Percentiles rank a stretch among this genome's conserved stretches.
Conservation (phyloP, 2,888 invertebrate genomes). For the Drosophila helvetica region DNA sequence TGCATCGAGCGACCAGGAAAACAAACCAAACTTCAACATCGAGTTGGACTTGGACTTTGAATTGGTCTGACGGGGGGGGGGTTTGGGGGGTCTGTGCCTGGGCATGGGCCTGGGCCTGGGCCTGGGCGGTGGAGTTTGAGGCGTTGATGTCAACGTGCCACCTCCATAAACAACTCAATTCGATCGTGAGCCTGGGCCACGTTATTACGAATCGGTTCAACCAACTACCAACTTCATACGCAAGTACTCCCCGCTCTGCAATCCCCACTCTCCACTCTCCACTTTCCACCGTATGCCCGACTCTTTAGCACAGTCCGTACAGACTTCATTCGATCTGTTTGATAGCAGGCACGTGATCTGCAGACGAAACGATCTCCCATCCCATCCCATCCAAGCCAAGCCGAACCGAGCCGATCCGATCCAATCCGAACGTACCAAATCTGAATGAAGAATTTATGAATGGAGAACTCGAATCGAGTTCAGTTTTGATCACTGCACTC, state of each 20-base stretch:
- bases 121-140: constrained; percentile 22
- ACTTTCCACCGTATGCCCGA: too few species aligned
- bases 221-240: constrained; percentile 26
- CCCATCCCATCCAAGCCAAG: constrained; percentile 14
- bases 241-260: constrained; percentile 11
- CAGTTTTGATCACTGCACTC: constrained; percentile 1
- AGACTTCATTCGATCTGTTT: constrained; percentile 7
- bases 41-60: constrained; percentile 30
- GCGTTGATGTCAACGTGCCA: constrained; percentile 49
- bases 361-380: constrained; percentile 52
- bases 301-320: not conserved
- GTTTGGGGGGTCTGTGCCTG: too few species aligned
- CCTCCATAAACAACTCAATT: constrained; percentile 50
- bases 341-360: constrained; percentile 69
- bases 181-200: constrained; percentile 38
- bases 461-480: constrained; percentile 44
- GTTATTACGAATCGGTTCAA: constrained; percentile 48
- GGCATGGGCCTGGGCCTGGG: not conserved
- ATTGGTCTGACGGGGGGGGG: too few species aligned
- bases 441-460: constrained; percentile 75
- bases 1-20: constrained; percentile 57
- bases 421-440: constrained; percentile 39
- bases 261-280: constrained; percentile 19
- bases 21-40: constrained; percentile 39
- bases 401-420: too few species aligned